These are phyloP conservation scores for Panzeria rudis DNA, from an alignment of 2,888 invertebrate genomes.

Conservation along the genomic window DNA sequence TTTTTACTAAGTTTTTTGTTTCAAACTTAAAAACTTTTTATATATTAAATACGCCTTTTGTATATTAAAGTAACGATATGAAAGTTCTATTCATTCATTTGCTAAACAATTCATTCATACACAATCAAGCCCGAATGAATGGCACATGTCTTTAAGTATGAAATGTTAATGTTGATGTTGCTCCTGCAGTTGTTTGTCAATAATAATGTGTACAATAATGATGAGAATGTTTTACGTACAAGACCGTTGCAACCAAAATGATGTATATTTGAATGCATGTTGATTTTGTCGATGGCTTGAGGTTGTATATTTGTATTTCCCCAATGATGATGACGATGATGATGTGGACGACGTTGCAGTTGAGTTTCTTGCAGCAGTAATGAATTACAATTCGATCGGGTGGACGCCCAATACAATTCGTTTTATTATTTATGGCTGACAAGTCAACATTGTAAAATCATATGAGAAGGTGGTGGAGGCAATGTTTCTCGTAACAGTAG, in stretches of 20 bases:
- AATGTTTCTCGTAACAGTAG: neutral
- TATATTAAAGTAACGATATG: too few relatives aligned
- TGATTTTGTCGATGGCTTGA: constrained; percentile 54
- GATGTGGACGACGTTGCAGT: constrained; percentile 26
- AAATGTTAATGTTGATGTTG: constrained; percentile 60
- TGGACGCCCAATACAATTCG: constrained; percentile 76
- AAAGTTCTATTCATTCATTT: constrained; percentile 55
- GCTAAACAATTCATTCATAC: constrained; percentile 51
- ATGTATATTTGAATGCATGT: constrained; percentile 41
- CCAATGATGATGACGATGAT: constrained; percentile 32
- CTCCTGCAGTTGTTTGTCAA: constrained; percentile 64
- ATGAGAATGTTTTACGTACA: constrained; percentile 50
- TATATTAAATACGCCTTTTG: too few relatives aligned
- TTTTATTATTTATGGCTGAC: constrained; percentile 77
- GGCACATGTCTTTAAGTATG: constrained; percentile 29
- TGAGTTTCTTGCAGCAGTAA: constrained; percentile 69
- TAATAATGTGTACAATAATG: constrained; percentile 60
- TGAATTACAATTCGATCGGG: constrained; percentile 74
- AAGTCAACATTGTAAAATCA: constrained; percentile 66
- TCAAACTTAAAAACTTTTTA: neutral
- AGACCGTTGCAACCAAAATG: neutral
- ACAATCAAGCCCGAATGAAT: constrained; percentile 34
- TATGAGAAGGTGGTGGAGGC: constrained; percentile 27
- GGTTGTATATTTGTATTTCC: constrained; percentile 58
- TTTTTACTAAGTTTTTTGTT: neutral